phyloP scores from a whole-genome alignment of 2,113 vertebrate species.

The Chaetorhynchus papuensis region DNA sequence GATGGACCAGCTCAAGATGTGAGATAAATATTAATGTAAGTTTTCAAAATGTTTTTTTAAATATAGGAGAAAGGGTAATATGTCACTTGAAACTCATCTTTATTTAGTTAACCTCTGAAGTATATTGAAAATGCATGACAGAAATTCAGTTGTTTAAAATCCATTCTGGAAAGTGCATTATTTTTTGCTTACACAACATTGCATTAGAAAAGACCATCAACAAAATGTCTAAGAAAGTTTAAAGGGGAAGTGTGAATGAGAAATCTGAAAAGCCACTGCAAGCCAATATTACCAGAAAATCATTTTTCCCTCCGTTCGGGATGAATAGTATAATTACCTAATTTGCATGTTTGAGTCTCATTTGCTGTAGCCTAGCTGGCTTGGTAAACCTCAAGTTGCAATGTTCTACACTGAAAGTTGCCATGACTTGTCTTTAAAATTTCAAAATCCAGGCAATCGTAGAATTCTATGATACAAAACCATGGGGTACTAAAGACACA shows the following conservation, averaged over 20 bases:
- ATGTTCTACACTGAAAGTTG: background rate
- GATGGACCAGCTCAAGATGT: slow-evolving; percentile 77
- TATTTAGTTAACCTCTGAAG: background rate
- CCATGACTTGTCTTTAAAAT: background rate
- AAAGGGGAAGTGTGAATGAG: background rate
- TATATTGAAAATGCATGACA: background rate
- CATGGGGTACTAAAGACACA: background rate
- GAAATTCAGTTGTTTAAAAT: background rate
- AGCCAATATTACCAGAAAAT: background rate
- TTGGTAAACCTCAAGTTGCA: background rate
- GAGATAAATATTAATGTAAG: slow-evolving; percentile 81
- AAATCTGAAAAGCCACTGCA: background rate
- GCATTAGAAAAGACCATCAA: background rate
- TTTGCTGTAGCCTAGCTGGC: background rate
- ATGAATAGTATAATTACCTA: background rate
- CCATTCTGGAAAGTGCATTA: background rate
- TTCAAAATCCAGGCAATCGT: background rate
- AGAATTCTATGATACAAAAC: background rate
- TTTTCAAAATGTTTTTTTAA: slow-evolving; percentile 11
- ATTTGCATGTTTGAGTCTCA: background rate
- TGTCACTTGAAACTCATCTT: background rate
- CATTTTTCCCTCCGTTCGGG: background rate
- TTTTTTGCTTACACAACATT: background rate
- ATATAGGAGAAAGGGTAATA: background rate
- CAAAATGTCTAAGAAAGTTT: background rate